Conservation (phyloP, 2,113 vertebrate species). For the Myrmecobius fasciatus region DNA sequence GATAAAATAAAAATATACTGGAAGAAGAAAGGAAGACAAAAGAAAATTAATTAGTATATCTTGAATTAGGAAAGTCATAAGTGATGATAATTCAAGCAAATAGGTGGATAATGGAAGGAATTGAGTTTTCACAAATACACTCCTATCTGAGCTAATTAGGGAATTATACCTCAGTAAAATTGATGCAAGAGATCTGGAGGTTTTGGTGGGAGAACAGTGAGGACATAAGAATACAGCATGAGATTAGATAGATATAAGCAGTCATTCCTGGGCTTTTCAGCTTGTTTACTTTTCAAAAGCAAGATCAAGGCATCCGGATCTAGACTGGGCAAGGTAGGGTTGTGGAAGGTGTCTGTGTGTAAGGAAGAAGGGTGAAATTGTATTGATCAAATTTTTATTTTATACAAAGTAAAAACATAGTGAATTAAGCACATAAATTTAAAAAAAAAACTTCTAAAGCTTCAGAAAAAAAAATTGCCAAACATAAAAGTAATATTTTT, state of each 20-base stretch:
- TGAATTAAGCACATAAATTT: neutral
- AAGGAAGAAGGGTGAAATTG: neutral
- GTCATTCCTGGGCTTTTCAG: neutral
- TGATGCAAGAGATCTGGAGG: neutral
- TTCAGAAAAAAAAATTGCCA: neutral
- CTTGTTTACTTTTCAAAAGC: neutral
- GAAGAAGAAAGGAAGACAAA: neutral
- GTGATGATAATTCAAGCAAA: neutral
- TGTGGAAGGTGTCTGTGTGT: neutral
- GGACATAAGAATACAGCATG: neutral
- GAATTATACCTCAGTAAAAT: neutral
- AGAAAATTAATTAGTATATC: neutral
- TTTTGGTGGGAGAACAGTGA: neutral
- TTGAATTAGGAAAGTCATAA: neutral
- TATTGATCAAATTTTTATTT: neutral
- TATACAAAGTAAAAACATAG: neutral
- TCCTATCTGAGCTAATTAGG: neutral
- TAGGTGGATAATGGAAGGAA: neutral
- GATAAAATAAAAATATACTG: neutral
- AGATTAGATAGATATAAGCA: neutral
- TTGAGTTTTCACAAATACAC: neutral
- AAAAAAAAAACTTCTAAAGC: neutral
- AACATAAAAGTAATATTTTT: neutral
- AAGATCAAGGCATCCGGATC: neutral
- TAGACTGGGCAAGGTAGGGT: neutral